phyloP scores from a whole-genome alignment of 2,113 vertebrate genomes.

The Cyphomyrus plagiostoma region DNA sequence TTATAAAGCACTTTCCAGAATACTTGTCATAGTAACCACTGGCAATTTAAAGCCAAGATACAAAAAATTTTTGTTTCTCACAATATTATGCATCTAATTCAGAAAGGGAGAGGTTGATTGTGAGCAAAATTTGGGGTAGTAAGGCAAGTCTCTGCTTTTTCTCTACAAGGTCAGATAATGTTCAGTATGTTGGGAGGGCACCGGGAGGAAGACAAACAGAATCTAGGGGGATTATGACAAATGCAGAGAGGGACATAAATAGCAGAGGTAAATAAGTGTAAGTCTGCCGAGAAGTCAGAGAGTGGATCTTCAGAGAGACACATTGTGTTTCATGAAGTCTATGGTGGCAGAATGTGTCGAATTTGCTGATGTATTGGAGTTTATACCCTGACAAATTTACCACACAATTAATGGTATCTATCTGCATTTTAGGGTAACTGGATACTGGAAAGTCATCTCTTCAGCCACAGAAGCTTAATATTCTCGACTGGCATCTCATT shows the following conservation, averaged over 20 bases:
- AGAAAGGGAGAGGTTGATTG: not conserved
- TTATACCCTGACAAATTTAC: not conserved
- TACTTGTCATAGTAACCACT: not conserved
- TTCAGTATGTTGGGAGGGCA: not conserved
- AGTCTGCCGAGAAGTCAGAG: not conserved
- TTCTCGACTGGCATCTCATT: not conserved
- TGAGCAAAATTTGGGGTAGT: not conserved
- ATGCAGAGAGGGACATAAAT: not conserved
- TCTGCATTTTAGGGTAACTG: not conserved
- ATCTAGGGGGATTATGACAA: not conserved
- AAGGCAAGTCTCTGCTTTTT: not conserved
- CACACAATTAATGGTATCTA: not conserved
- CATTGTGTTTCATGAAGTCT: not conserved
- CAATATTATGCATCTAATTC: not conserved
- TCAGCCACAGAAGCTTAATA: not conserved
- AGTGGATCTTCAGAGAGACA: not conserved
- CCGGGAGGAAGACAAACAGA: not conserved
- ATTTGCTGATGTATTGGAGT: not conserved
- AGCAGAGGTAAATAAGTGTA: not conserved
- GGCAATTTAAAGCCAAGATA: not conserved
- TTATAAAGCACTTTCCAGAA: not conserved
- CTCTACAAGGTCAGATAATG: not conserved
- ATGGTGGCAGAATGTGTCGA: not conserved
- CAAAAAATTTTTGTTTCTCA: not conserved
- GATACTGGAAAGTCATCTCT: not conserved